These are phyloP conservation scores for Aurelia sp. DNA, from an alignment of 30 jellyfish, hydroid and myxozoan genomes.

Conservation along the genomic window DNA sequence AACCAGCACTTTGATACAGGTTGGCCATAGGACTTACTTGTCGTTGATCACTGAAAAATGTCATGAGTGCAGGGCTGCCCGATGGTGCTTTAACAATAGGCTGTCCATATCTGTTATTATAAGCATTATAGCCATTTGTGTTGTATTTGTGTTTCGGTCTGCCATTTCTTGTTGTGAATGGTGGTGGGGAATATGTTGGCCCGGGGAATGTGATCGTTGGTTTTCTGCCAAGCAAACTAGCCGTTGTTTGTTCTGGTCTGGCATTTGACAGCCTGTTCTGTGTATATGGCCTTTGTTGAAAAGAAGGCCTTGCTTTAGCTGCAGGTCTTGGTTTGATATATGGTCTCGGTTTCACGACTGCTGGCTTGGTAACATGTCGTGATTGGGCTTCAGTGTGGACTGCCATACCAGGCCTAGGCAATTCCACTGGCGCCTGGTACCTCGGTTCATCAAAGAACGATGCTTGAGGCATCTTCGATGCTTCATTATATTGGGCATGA, in stretches of 20 bases:
- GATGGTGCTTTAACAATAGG: conserved; percentile 15
- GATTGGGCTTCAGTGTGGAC: conserved; percentile 56
- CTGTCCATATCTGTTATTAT: conserved; percentile 13
- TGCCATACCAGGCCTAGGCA: conserved; percentile 45
- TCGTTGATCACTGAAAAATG: conserved; percentile 54
- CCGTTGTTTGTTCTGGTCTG: conserved; percentile 31
- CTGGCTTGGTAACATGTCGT: conserved; percentile 60
- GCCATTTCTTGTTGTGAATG: conserved; percentile 59
- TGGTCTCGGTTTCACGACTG: conserved; percentile 9
- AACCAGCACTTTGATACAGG: conserved; percentile 30
- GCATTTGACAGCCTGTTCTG: conserved; percentile 18
- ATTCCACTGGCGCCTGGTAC: conserved; percentile 39
- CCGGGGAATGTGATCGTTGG: conserved; percentile 92
- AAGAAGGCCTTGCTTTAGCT: conserved; percentile 20
- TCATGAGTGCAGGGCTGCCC: conserved; percentile 28
- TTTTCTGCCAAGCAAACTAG: conserved; percentile 31
- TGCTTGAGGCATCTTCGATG: conserved; percentile 19
- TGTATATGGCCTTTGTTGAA: conserved; percentile 30
- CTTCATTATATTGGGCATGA: conserved; percentile 5
- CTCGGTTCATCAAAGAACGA: conserved; percentile 20
- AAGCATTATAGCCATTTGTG: not conserved
- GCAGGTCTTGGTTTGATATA: not conserved
- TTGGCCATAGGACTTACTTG: conserved; percentile 29
- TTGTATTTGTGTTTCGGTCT: conserved; percentile 24
- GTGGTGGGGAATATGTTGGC: conserved; percentile 98